These are phyloP conservation scores for Hirundo rustica DNA, from an alignment of 2,797 vertebrate genomes.

Conservation along the genomic window DNA sequence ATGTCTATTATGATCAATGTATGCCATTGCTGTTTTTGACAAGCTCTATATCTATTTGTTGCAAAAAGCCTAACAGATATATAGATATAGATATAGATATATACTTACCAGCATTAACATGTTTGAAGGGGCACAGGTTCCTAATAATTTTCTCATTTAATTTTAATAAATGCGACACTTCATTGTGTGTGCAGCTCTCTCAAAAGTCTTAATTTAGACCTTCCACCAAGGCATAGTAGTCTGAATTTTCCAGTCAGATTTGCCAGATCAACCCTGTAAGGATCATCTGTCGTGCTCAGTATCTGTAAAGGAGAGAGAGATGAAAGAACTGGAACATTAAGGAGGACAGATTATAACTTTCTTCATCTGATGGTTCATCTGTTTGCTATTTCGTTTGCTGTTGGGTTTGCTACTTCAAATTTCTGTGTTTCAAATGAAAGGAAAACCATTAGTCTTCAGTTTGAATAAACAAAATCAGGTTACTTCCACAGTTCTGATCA, in stretches of 20 bases:
- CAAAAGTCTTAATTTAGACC: background rate
- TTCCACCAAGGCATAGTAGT: background rate
- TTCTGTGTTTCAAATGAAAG: background rate
- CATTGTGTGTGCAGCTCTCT: background rate
- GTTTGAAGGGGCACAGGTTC: background rate
- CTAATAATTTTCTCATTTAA: background rate
- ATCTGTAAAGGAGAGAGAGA: background rate
- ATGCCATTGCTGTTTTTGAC: background rate
- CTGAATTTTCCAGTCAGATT: background rate
- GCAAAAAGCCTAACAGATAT: background rate
- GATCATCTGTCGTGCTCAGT: background rate
- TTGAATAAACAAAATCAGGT: background rate
- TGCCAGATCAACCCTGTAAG: background rate
- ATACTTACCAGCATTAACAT: background rate
- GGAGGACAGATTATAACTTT: background rate
- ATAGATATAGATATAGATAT: background rate
- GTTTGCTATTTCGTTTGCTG: background rate
- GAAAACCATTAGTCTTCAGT: background rate
- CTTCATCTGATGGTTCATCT: background rate
- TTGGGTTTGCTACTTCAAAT: background rate
- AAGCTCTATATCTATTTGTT: background rate
- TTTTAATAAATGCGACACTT: background rate
- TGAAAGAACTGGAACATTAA: background rate
- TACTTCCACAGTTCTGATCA: background rate
- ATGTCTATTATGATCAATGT: background rate